Evolutionary conservation across 2,888 invertebrate genomes (phyloP).

Genomic region (Eupithecia dodoneata): DNA sequence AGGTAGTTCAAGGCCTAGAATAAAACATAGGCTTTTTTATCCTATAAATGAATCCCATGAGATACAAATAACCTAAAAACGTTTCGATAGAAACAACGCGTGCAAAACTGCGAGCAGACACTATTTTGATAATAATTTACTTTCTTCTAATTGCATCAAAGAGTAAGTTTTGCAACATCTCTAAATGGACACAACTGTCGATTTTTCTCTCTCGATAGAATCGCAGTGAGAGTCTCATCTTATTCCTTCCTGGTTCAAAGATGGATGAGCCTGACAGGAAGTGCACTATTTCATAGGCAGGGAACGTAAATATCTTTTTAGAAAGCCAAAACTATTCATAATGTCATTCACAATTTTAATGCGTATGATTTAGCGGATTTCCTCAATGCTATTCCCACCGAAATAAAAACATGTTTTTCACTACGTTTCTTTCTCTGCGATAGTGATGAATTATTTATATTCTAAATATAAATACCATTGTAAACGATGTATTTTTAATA

Average conservation of each 20-base stretch:
- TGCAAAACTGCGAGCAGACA: too few species aligned
- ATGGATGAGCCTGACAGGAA: neutral
- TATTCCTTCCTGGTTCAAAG: neutral
- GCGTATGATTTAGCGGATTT: neutral
- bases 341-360: neutral
- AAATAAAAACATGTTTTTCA: neutral
- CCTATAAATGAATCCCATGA: too few species aligned
- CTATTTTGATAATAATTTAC: too few species aligned
- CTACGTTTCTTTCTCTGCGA: neutral
- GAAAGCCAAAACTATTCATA: neutral
- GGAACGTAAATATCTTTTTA: neutral
- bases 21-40: too few species aligned
- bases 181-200: neutral
- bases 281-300: neutral
- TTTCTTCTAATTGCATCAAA: too few species aligned
- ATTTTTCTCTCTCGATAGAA: neutral
- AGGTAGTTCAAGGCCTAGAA: too few species aligned
- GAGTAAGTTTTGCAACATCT: neutral
- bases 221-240: neutral
- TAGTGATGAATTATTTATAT: neutral
- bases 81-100: too few species aligned
- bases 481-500: too few species aligned
- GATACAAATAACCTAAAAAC: too few species aligned
- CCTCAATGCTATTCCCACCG: neutral
- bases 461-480: neutral